Evolutionary conservation across 2,113 vertebrate genomes (phyloP), one percentile per base, ranked within the genome.

Genomic region (Oncorhynchus gorbuscha): DNA sequence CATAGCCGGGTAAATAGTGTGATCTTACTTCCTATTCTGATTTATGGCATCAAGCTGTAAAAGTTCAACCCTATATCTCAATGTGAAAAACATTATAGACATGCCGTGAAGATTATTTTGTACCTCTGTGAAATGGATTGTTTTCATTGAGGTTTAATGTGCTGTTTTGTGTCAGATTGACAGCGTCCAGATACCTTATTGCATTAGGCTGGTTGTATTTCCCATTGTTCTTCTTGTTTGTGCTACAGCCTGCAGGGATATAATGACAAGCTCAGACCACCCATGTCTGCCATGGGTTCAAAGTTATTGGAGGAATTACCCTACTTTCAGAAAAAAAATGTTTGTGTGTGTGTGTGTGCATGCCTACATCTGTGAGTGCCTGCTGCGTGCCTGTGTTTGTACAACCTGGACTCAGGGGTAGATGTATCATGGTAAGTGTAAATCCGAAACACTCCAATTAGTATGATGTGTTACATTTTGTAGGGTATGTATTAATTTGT

Each of bases 201-300:
- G 82, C 83, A 80, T 72, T 79, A 76, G 67, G 76, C 72, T 74
- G 81, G 71, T 79, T 84, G 48, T 39, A 51, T 87, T 89, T 90
- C 86, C 85, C 90, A 89, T 85, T 85, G 83, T 87, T 82, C 85
- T 91, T 86, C 88, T 79, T 89, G 87, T 91, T 86, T 87, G 83
- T 83, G 75, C 85, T 84, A 79, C 82, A 64, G 84, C 89, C 88
- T 85, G 81, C 81, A 64, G 91, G 88, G 83, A 73, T 86, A 82
- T 74, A 89, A 89, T 91, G 90, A 92, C 89, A 92, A 89, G 84
- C 64, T 48, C 72, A 84, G 92, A 91, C 92, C 92, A 94, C 93
- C 91, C 91, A 90, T 84, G 88, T 87, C 81, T 88, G 83, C 87
- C 86, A 74, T 86, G 77, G 77, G 75, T 77, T 83, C 65, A 81